Base-by-base conservation (phyloP, 1,140 invertebrate genomes). In the Cydia pomonella region DNA sequence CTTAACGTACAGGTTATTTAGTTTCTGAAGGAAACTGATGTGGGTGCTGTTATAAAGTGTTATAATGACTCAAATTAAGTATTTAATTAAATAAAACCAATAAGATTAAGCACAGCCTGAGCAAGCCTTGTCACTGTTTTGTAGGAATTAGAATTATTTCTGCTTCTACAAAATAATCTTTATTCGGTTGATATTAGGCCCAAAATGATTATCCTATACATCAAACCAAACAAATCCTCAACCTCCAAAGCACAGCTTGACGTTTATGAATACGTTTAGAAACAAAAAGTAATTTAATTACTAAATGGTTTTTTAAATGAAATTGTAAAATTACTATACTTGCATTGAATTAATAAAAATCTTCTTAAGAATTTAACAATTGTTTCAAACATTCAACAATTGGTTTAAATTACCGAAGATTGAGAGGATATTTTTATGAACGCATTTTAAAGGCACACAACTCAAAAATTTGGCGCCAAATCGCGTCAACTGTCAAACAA, bases 401-500 rank as follows among this genome's bases (percentile, higher is more conserved):
- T 29, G 27, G 6, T 29, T 29, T 29, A 29, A 29, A 29, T 29
- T 3, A 29, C 27, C n/a, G n/a, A n/a, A n/a, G 29, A 33, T 33
- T 33, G 29, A 33, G 6, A 33, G 6, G 29, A 2, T 33, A 33
- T 33, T 6, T 53, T 53, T 53, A 18, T 59, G 53, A 59, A 23
- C 53, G 53, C 53, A 59, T 21, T 23, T 59, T 10, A 59, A 59
- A 59, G 6, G 6, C 21, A 23, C 53, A 21, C 21, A 3, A 23
- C 53, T 18, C 21, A 3, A 38, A 13, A 18, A 29, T 79, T 79
- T 79, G 75, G 77, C 77, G 77, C 77, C 73, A 79, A 79, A 79
- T 64, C 41, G 64, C 13, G 29, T 18, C 41, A 73, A 74, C 47
- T 75, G 77, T 78, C 41, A 72, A 62, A 75, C 29, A 72, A 72